Evolutionary conservation across 1,140 invertebrate genomes (phyloP).

Genomic region (Drosophila azteca): DNA sequence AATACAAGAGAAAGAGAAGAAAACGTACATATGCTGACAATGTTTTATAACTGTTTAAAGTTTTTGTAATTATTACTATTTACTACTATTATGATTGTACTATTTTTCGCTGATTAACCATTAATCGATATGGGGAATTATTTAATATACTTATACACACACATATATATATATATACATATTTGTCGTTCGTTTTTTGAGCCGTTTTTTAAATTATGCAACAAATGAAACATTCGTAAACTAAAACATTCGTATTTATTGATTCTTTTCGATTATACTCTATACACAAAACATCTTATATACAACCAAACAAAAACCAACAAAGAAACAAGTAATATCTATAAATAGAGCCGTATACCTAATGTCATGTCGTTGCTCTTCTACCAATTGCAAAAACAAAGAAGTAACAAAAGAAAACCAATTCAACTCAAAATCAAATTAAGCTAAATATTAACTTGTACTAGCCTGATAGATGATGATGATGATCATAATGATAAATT

Average conservation of each 20-base stretch:
- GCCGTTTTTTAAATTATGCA: constrained; percentile 66
- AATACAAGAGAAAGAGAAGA: constrained; percentile 19
- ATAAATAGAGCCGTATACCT: constrained; percentile 42
- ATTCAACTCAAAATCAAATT: constrained; percentile 67
- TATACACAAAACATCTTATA: constrained; percentile 55
- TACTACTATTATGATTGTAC: constrained; percentile 74
- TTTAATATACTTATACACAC: constrained; percentile 19
- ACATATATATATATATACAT: constrained; percentile 61
- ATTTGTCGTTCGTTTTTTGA: constrained; percentile 78
- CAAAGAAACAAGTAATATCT: constrained; percentile 44
- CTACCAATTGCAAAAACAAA: constrained; percentile 22
- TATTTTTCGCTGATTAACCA: constrained; percentile 74
- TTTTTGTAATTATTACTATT: constrained; percentile 78
- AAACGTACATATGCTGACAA: constrained; percentile 44
- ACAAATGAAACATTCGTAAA: constrained; percentile 71
- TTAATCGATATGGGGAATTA: constrained; percentile 58
- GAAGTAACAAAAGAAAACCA: constrained; percentile 28
- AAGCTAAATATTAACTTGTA: constrained; percentile 78
- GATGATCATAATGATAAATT: constrained; percentile 30
- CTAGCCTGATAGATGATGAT: constrained; percentile 50
- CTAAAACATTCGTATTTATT: constrained; percentile 81
- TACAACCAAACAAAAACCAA: constrained; percentile 18
- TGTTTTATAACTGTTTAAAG: constrained; percentile 72
- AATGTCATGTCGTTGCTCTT: constrained; percentile 36
- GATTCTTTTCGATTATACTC: constrained; percentile 63